phyloP scores from a whole-genome alignment of 2,113 vertebrate genomes.

The Eclectus roratus region DNA sequence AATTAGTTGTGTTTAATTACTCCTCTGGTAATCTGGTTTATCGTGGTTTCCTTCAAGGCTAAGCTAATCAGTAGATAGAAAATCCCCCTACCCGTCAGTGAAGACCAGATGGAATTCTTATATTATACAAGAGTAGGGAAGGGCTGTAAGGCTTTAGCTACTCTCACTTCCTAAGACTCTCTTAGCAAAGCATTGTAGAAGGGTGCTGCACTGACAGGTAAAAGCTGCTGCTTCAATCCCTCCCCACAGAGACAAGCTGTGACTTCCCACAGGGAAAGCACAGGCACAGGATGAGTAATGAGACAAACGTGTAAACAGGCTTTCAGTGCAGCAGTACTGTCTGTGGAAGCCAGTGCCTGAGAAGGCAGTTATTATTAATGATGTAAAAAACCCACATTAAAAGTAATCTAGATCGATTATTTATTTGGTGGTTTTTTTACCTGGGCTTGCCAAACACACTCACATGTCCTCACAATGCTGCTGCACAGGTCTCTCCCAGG shows the following conservation, averaged over 20 bases:
- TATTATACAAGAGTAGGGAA: neutral
- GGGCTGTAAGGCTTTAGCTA: neutral
- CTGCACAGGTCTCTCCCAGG: no score
- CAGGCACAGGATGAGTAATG: neutral
- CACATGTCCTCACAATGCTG: rapidly evolving
- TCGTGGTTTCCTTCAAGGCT: constrained; percentile 12
- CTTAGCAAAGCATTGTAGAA: neutral
- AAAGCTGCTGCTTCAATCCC: neutral
- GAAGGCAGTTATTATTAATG: neutral
- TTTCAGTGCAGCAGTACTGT: neutral
- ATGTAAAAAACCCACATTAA: neutral
- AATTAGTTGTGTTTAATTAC: constrained; percentile 38
- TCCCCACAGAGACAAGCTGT: rapidly evolving
- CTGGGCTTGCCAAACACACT: rapidly evolving
- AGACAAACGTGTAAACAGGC: neutral
- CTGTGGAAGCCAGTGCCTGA: neutral
- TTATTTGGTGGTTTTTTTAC: neutral
- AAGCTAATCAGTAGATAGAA: neutral
- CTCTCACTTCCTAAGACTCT: neutral
- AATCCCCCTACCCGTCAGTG: neutral
- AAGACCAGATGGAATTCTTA: neutral
- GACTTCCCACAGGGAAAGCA: neutral
- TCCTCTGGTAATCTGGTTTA: neutral
- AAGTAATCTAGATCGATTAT: neutral
- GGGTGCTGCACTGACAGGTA: neutral